Conservation (phyloP, 2,113 vertebrate species). For the Anoplopoma fimbria region DNA sequence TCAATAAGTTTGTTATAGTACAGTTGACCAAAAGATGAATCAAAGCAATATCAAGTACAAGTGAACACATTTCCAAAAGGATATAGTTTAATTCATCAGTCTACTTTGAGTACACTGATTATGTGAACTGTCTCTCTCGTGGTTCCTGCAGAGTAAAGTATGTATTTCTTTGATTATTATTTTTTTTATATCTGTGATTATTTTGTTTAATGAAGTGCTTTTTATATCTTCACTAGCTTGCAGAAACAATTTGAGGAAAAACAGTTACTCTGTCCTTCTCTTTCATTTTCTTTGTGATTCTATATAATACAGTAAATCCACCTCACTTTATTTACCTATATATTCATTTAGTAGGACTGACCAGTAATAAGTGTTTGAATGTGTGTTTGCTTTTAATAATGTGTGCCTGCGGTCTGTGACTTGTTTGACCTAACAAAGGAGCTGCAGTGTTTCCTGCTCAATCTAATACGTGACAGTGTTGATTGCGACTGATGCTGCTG, state of each 20-base stretch:
- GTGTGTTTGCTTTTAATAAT: slow-evolving; percentile 31
- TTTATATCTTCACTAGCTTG: slow-evolving; percentile 32
- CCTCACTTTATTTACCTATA: background rate
- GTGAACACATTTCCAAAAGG: background rate
- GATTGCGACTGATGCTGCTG: slow-evolving; percentile 36
- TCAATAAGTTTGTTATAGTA: background rate
- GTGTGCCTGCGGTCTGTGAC: slow-evolving; percentile 12
- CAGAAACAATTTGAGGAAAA: slow-evolving; percentile 48
- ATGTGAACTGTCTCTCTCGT: slow-evolving; percentile 63
- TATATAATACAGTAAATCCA: slow-evolving; percentile 15
- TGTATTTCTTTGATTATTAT: slow-evolving; percentile 69
- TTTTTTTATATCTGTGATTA: background rate
- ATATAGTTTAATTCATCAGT: background rate
- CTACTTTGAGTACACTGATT: slow-evolving; percentile 38
- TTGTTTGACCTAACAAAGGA: slow-evolving; percentile 28
- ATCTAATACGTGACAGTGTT: slow-evolving; percentile 36
- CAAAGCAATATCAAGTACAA: background rate
- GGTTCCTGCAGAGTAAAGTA: slow-evolving; percentile 73
- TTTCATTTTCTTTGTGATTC: background rate
- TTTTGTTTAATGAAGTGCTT: slow-evolving; percentile 25
- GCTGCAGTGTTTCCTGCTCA: slow-evolving; percentile 45
- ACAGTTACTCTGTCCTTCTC: slow-evolving; percentile 4
- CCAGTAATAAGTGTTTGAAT: background rate
- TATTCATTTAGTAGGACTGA: slow-evolving; percentile 18
- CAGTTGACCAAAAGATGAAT: background rate